Base-by-base conservation (phyloP, 2,113 vertebrate species). In the Calidris pygmaea region DNA sequence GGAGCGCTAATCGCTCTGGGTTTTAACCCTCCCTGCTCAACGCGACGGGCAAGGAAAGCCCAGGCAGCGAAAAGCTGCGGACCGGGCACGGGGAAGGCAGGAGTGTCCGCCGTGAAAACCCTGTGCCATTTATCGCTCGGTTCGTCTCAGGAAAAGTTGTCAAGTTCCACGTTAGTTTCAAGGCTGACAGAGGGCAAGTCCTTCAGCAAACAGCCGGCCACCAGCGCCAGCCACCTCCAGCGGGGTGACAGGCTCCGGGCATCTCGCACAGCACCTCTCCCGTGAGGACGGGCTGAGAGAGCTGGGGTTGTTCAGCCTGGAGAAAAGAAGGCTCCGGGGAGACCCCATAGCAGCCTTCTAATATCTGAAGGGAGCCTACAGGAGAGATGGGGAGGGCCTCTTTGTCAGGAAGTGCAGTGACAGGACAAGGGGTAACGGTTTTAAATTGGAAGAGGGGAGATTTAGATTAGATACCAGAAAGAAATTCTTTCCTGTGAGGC, bases 61-160 rank as follows among this genome's bases (percentile, higher is more conserved):
- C 14, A 6, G 7, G 2, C 7, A 8, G 59, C 12, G 4, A 53
- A 23, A n/a, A 39, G 16, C 48, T 45, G 68, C 3, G 6, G 18
- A 37, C 0, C 4, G 9, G n/a, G n/a, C 55, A 13, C 37, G 13
- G 19, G 4, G 58, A 62, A 53, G 0, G 50, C 29, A 37, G n/a
- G 35, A 30, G 5, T 12, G 15, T 53, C 10, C 22, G 14, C 21
- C 14, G 5, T 15, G 23, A 73, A 85, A 60, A n/a, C 19, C 19
- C 17, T 0, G 2, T 22, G 41, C 62, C 39, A 13, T 27, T 55
- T 27, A 26, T 8, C 20, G 3, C 24, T 53, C 7, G 7, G 6
- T 22, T 34, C n/a, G 30, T 26, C 50, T 45, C 27, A 11, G 9
- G 62, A 55, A 30, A 62, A 56, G 39, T 10, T n/a, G 48, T 27